Evolutionary conservation across 1,140 invertebrate genomes (phyloP).

Genomic region (Triops cancriformis): DNA sequence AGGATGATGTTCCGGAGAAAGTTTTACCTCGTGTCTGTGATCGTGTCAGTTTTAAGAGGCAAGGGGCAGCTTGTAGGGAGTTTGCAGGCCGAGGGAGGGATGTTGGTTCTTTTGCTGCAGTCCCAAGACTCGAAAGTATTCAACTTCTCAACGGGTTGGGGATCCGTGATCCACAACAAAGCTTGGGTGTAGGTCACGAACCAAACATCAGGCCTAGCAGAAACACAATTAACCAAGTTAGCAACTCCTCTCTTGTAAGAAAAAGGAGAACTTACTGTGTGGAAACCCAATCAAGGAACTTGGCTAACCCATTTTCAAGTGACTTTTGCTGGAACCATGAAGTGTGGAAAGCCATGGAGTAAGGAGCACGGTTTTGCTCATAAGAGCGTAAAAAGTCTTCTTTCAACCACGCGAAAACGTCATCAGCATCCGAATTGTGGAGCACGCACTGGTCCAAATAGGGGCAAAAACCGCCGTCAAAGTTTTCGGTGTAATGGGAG

Average conservation of each 20-base stretch:
- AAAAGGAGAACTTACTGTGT: constrained; percentile 53
- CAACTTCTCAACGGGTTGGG: constrained; percentile 57
- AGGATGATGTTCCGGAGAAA: neutral
- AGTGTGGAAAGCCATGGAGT: constrained; percentile 89
- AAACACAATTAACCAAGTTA: neutral
- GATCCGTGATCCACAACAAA: constrained; percentile 82
- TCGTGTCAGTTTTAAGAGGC: constrained; percentile 62
- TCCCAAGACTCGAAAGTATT: constrained; percentile 66
- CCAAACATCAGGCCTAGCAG: constrained; percentile 70
- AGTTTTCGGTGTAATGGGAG: constrained; percentile 77
- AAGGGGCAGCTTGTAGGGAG: constrained; percentile 75
- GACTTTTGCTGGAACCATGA: constrained; percentile 90
- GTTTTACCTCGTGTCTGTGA: constrained; percentile 58
- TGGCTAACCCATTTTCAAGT: constrained; percentile 69
- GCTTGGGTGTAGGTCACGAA: constrained; percentile 85
- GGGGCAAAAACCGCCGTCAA: constrained; percentile 83
- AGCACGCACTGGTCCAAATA: constrained; percentile 88
- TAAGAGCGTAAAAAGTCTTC: constrained; percentile 83
- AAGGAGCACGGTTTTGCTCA: constrained; percentile 76
- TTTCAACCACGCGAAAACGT: constrained; percentile 74
- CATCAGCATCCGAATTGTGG: constrained; percentile 71
- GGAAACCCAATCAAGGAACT: constrained; percentile 74
- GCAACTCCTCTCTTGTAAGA: neutral
- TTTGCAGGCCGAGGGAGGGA: constrained; percentile 64
- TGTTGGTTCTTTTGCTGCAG: constrained; percentile 61